A percentile compares a stretch with the other conserved stretches of the same genome.
phyloP scores from a whole-genome alignment of 1,140 invertebrate species.

The Trachelipus rathkii region DNA sequence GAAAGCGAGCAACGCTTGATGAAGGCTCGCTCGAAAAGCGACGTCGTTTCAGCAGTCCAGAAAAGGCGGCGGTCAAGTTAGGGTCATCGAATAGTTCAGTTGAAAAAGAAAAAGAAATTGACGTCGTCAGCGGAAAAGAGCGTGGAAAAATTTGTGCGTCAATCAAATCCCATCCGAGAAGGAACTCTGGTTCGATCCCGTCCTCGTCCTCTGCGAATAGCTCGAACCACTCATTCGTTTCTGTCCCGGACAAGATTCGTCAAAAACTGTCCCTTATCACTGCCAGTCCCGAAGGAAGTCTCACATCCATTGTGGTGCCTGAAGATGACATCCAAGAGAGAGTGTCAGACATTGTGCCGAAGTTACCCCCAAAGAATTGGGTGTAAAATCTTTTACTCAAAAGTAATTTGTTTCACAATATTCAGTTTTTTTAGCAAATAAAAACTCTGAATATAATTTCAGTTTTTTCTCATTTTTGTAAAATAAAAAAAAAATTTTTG shows the following conservation, averaged over 20 bases:
- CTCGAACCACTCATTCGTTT: background rate
- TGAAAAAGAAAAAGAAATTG: background rate
- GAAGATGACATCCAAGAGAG: background rate
- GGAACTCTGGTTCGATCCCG: background rate
- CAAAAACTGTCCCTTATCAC: background rate
- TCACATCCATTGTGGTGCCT: background rate
- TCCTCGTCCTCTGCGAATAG: background rate
- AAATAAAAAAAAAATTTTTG: background rate
- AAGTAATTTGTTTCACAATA: too few species aligned
- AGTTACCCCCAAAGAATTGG: background rate
- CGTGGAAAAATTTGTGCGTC: background rate
- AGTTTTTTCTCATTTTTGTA: too few species aligned
- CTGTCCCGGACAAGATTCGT: background rate
- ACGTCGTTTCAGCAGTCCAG: conserved; percentile 42
- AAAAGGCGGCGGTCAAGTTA: conserved; percentile 21
- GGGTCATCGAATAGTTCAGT: background rate
- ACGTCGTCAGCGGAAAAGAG: background rate
- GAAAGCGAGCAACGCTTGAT: conserved; percentile 40
- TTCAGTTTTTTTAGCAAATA: too few species aligned
- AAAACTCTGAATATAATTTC: too few species aligned
- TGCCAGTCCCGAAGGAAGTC: background rate
- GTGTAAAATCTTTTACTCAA: background rate
- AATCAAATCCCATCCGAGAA: background rate
- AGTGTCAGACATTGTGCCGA: background rate
- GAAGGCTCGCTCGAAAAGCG: conserved; percentile 41